A percentile compares a stretch with the other conserved stretches of the same genome.
Evolutionary conservation across 2,888 invertebrate genomes (phyloP).

Genomic region (Steinernema carpocapsae): DNA sequence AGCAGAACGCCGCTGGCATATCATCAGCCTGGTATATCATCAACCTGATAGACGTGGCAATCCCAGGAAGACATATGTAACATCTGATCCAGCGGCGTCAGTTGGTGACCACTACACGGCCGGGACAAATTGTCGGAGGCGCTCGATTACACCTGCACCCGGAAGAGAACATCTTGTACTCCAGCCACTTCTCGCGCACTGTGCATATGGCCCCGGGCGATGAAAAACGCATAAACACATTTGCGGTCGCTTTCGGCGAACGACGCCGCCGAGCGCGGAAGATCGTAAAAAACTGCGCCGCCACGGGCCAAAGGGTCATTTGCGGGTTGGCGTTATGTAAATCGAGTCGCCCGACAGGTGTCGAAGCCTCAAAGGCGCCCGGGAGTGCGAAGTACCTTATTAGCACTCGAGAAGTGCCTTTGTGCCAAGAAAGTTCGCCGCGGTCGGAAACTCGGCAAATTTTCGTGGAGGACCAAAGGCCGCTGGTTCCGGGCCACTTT

Average conservation of each 20-base stretch:
- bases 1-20: neutral
- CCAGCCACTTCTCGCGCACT: constrained; percentile 7
- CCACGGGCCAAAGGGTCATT: constrained; percentile 35
- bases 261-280: constrained; percentile 20
- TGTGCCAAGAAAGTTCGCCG: neutral
- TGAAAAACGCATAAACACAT: constrained; percentile 34
- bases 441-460: neutral
- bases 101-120: constrained; percentile 28
- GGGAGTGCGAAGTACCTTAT: constrained; percentile 14
- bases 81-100: constrained; percentile 19
- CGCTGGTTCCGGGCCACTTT: neutral
- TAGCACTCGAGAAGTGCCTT: constrained; percentile 10
- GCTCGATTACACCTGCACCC: neutral
- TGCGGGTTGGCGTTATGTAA: constrained; percentile 30
- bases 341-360: constrained; percentile 31
- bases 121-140: constrained; percentile 25
- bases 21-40: too few species aligned
- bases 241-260: constrained; percentile 24
- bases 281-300: constrained; percentile 23
- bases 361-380: constrained; percentile 17
- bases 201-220: constrained; percentile 33
- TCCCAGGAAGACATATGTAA: constrained; percentile 13
- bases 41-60: too few species aligned
- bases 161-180: neutral
- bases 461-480: constrained; percentile 1